Evolutionary conservation across 2,113 vertebrate species (phyloP), one percentile per base, ranked within the genome.

Genomic region (Aspiorhynchus laticeps): DNA sequence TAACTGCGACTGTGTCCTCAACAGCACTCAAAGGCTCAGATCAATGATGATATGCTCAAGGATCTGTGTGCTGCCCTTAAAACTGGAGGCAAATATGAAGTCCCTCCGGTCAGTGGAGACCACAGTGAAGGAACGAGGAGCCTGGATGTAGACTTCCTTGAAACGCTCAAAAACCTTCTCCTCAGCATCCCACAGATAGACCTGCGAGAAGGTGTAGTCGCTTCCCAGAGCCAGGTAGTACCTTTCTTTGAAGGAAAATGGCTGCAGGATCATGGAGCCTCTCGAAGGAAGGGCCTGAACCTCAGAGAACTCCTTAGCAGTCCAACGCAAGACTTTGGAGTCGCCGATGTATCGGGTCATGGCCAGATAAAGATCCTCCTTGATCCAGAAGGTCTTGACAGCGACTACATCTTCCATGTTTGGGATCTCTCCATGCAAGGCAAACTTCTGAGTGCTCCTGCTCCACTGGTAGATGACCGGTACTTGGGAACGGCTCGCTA

Each of bases 401-500:
- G 97, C 96, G 63, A 99, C 95, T 17, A 99, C 98, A 1, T 99
- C 98, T 92, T 99, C 98, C 97, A 99, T 99, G 91, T 97, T 96
- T 84, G 98, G 97, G 89, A 99, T 98, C 89, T 99, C 97, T 0
- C 97, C 93, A 2, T 98, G 97, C 21, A 97, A 95, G 75, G 95
- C 93, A 65, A 99, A 99, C 93, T 98, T 98, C 91, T 97, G 97
- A 26, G 95, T 95, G 91, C 88, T 96, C 88, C 95, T 96, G 88
- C 95, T 98, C 98, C 98, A 99, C 93, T 98, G 98, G 63, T 98
- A 97, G 93, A 99, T 98, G 43, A 98, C 96, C 12, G 98, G 98
- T 74, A 98, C 97, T 93, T 99, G 98, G 0, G 98, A 98, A 84
- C 98, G 97, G 81, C 98, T 99, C 11, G 97, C 97, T 86, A 99